Evolutionary conservation across 1,140 invertebrate species (phyloP).

Genomic region (Formica selysi): DNA sequence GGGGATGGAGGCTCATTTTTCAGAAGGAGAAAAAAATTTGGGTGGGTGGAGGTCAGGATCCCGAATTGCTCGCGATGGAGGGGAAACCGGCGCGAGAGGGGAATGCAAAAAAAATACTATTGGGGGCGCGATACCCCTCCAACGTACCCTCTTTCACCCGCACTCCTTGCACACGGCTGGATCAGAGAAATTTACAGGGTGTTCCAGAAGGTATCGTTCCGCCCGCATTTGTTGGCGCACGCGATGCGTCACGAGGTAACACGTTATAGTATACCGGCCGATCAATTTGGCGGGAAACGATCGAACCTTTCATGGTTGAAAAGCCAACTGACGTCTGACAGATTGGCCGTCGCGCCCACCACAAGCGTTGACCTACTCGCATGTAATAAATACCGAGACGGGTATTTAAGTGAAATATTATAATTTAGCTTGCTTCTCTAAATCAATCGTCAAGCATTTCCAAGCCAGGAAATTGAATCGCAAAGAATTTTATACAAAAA

Average conservation of each 20-base stretch:
- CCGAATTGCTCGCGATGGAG: conserved; percentile 43
- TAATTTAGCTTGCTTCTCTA: conserved; percentile 5
- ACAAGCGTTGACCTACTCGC: conserved; percentile 57
- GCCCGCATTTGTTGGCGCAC: conserved; percentile 57
- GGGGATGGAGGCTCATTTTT: conserved; percentile 74
- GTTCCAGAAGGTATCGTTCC: conserved; percentile 74
- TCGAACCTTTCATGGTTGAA: conserved; percentile 69
- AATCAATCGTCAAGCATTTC: not conserved
- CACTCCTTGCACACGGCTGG: conserved; percentile 47
- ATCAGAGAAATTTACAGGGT: conserved; percentile 78
- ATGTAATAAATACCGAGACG: conserved; percentile 49
- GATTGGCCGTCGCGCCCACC: conserved; percentile 57
- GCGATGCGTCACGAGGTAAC: conserved; percentile 67
- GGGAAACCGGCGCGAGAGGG: conserved; percentile 39
- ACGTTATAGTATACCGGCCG: conserved; percentile 55
- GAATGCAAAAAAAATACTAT: conserved; percentile 43
- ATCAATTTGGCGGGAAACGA: conserved; percentile 75
- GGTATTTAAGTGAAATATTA: conserved; percentile 45
- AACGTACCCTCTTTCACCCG: not conserved
- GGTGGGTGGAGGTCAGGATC: conserved; percentile 51
- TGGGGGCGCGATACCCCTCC: conserved; percentile 43
- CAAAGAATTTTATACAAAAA: not conserved
- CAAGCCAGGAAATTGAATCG: not conserved
- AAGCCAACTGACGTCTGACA: conserved; percentile 66
- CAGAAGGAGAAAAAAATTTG: conserved; percentile 68